Evolutionary conservation across 2,888 invertebrate genomes (phyloP), one percentile per base, ranked within the genome.

Genomic region (Ochlodes sylvanus): DNA sequence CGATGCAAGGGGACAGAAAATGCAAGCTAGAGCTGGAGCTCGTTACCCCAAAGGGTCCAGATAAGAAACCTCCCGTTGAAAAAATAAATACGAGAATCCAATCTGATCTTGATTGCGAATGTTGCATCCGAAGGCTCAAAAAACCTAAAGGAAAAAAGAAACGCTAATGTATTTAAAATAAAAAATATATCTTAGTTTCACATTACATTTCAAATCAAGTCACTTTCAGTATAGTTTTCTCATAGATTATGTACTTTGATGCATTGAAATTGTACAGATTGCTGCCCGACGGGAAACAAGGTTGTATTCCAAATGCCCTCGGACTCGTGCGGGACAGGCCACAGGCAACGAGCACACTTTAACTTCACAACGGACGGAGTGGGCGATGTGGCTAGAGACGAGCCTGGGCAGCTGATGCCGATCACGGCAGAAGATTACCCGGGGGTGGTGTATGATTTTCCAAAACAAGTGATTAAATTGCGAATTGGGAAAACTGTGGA

Each of bases 21-120:
- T 94, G 94, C 63, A 95, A 95, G 82, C 67, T 92, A 34, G 96
- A 96, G 82, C 76, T 96, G 75, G 96, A 96, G 79, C 85, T 96
- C 77, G 94, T 94, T 64, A 95, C 96, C 0, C 96, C 96, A 0
- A 95, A 95, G 76, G 95, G 94, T 0, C 90, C 92, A 0, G 94
- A 95, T 68, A 90, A 94, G 70, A 92, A 92, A 69, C 93, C 93
- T 0, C 94, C 94, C 0, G 84, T 95, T 7, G 55, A 81, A 75
- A 88, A 86, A 84, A 74, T 77, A 21, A 83, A 88, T 75, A 78
- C 77, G 47, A 82, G 81, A 74, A 76, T 89, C 44, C 90, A 89
- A 73, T 90, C 90, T 9, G 88, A 92, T 41, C 80, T 81, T 42
- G 88, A 90, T 69, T 92, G 92, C 69, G 79, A 79, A 60, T 92